phyloP scores from a whole-genome alignment of 2,888 invertebrate species.

The Nymphalis c-album region DNA sequence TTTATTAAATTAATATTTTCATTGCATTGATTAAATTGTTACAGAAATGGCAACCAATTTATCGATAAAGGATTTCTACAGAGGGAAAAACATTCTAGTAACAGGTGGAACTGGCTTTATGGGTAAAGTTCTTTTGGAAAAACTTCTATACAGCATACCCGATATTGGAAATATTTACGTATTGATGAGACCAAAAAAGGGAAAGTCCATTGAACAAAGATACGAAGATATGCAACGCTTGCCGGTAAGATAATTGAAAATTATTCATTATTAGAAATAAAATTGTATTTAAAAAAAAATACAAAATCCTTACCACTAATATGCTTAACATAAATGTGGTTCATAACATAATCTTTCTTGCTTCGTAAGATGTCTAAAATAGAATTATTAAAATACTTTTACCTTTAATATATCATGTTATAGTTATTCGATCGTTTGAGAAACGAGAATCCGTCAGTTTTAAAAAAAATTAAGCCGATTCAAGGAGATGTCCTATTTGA shows the following conservation, averaged over 20 bases:
- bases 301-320: too few species aligned
- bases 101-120: slow-evolving; percentile 85
- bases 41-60: slow-evolving; percentile 59
- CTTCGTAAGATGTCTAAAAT: neutral
- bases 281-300: too few species aligned
- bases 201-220: slow-evolving; percentile 81
- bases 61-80: slow-evolving; percentile 82
- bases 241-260: slow-evolving; percentile 68
- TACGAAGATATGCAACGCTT: slow-evolving; percentile 83
- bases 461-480: slow-evolving; percentile 88
- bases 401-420: slow-evolving; percentile 40
- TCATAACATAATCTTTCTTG: neutral
- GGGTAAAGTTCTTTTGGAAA: slow-evolving; percentile 84
- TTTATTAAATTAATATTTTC: too few species aligned
- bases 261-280: too few species aligned
- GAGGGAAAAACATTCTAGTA: slow-evolving; percentile 79
- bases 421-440: slow-evolving; percentile 87
- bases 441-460: slow-evolving; percentile 82
- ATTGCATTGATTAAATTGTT: slow-evolving; percentile 14
- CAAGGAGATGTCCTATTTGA: slow-evolving; percentile 87
- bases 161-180: slow-evolving; percentile 83
- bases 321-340: neutral
- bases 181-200: slow-evolving; percentile 83
- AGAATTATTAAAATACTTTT: neutral
- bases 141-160: slow-evolving; percentile 82